Base-by-base conservation (phyloP, 2,888 invertebrate species). In the Aleiodes leptofemur region DNA sequence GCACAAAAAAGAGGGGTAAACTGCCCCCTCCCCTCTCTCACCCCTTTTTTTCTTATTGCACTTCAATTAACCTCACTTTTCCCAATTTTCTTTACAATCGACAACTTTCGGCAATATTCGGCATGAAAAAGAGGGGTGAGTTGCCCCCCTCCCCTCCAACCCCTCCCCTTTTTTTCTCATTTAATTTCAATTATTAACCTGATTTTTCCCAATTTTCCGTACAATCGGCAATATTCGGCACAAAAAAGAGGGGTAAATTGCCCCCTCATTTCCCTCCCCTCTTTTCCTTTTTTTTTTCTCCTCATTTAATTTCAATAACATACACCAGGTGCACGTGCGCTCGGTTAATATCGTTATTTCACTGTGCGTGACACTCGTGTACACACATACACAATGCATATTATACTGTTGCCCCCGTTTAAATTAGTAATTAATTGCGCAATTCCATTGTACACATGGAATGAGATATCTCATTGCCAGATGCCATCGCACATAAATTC, bases 281-380 rank as follows among this genome's bases (percentile, higher is more conserved):
- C 38, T 64, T 23, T 43, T 43, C 50, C 29, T 50, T 16, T 23
- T 50, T 50, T 23, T 23, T 23, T 2, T 23, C 23, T 23, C 23
- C 23, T 23, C 23, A 23, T 23, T 23, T 23, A 38, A 38, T 38
- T 7, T 7, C 38, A 51, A 53, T 23, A 23, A 38, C 72, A 59
- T 43, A 59, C 38, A 16, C 72, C 43, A 61, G 59, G 76, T 50
- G 64, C 74, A 74, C 69, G 38, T 51, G 68, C 29, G 69, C 34
- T 34, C 23, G 55, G 56, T 61, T 72, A 70, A 51, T 55, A 51
- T 31, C 38, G 23, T 56, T 61, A 57, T 76, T 68, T 50, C 31
- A 55, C 48, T 38, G 56, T 72, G 48, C 48, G 16, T 64, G 66
- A 71, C 68, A 48, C 55, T 61, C 13, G 68, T 76, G 72, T 9